Conservation (phyloP, 2,888 invertebrate species). For the Branchipolynoe longqiensis region DNA sequence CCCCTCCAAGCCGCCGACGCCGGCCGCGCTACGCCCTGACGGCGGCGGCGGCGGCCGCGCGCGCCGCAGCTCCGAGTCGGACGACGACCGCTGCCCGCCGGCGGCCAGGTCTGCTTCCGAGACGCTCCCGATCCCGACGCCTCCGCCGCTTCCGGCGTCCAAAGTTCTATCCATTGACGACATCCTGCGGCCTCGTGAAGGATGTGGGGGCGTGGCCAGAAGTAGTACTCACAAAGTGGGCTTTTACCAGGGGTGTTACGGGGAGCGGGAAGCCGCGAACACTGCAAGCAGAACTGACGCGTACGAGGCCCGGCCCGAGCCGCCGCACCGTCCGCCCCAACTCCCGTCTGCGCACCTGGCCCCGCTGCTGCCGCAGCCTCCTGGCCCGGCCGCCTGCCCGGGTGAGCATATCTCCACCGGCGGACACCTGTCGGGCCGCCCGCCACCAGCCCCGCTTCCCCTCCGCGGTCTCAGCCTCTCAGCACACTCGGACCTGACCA, state of each 20-base stretch:
- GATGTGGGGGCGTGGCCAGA: neutral
- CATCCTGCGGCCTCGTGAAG: conserved; percentile 26
- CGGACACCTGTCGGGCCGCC: neutral
- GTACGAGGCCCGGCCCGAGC: neutral
- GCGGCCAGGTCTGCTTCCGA: neutral
- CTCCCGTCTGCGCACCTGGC: no score
- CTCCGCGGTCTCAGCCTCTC: neutral
- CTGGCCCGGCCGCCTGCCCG: neutral
- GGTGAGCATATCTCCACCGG: neutral
- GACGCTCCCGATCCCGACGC: neutral
- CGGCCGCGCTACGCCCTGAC: neutral
- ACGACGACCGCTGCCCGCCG: neutral
- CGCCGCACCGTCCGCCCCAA: no score
- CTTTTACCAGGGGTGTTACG: neutral
- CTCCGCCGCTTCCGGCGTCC: neutral
- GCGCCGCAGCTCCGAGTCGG: neutral
- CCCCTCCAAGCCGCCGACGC: neutral
- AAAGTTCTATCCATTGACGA: conserved; percentile 57
- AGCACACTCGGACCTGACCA: no score
- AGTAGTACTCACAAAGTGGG: conserved; percentile 23
- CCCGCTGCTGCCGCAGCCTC: no score
- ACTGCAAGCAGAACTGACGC: neutral
- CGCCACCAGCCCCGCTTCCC: neutral
- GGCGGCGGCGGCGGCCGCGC: neutral
- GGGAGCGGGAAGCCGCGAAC: neutral